Evolutionary conservation across 2,797 vertebrate species (phyloP).

Genomic region (Hoplostethus mediterraneus): DNA sequence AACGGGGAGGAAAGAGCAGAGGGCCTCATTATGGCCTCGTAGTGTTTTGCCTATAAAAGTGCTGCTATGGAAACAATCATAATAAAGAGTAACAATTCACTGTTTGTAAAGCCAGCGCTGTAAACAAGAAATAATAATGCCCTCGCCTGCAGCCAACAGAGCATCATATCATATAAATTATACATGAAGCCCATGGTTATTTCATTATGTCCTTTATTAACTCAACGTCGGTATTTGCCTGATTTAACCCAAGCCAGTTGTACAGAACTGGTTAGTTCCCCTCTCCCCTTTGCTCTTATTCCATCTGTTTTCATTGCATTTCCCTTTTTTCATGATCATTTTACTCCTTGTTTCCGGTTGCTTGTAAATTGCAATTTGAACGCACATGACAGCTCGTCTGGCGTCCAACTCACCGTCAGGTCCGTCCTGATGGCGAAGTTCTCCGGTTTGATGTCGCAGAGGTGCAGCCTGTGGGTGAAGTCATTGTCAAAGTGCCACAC

Average conservation of each 20-base stretch:
- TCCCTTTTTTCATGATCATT: no score
- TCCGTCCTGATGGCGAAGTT: slow-evolving; percentile 96
- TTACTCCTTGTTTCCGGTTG: no score
- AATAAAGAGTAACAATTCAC: neutral
- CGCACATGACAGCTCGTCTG: neutral
- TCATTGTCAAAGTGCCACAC: slow-evolving; percentile 94
- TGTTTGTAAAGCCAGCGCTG: neutral
- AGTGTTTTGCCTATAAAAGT: neutral
- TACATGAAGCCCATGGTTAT: neutral
- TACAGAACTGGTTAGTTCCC: no score
- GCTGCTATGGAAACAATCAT: neutral
- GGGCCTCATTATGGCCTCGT: neutral
- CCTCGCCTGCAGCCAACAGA: no score
- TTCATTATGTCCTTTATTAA: neutral
- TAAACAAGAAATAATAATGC: no score
- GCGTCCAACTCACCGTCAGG: slow-evolving; percentile 86
- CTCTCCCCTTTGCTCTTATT: no score
- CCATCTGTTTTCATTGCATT: no score
- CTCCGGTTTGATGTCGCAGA: slow-evolving; percentile 97
- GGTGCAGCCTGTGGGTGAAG: slow-evolving; percentile 93
- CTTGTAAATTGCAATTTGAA: no score
- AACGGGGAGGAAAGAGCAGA: no score
- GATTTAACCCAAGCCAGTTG: no score
- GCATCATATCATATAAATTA: neutral
- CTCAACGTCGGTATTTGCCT: neutral